phyloP scores from a whole-genome alignment of 2,888 invertebrate species.

The Bruchidius siliquastri region DNA sequence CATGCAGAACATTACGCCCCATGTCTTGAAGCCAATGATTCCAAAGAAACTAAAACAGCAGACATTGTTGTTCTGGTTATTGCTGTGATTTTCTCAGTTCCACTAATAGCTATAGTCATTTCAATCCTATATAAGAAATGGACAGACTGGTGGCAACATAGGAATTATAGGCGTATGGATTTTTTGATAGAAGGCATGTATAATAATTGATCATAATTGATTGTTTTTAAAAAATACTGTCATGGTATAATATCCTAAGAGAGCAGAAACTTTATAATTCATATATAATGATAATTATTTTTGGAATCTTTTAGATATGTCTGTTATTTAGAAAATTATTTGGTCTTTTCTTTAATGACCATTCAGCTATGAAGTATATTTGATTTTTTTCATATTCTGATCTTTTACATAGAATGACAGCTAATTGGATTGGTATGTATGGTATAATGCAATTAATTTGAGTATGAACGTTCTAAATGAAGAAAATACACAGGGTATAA shows the following conservation, averaged over 20 bases:
- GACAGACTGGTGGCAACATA: slow-evolving; percentile 79
- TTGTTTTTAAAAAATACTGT: slow-evolving; percentile 2
- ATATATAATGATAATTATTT: background rate
- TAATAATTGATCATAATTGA: slow-evolving; percentile 56
- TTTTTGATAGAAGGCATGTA: slow-evolving; percentile 87
- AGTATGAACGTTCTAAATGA: too few species aligned
- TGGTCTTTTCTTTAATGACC: too few species aligned
- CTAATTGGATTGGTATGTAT: too few species aligned
- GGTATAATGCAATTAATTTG: too few species aligned
- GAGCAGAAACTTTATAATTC: background rate
- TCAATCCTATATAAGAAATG: slow-evolving; percentile 65
- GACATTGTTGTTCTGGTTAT: slow-evolving; percentile 73
- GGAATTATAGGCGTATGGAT: slow-evolving; percentile 84
- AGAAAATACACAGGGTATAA: too few species aligned
- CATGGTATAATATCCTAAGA: background rate
- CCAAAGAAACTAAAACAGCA: slow-evolving; percentile 39
- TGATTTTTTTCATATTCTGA: too few species aligned
- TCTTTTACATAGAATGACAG: too few species aligned
- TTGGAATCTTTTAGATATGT: too few species aligned
- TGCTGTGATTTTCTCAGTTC: slow-evolving; percentile 68
- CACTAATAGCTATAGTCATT: slow-evolving; percentile 65
- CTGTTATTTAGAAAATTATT: too few species aligned
- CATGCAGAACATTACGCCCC: background rate
- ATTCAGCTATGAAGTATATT: too few species aligned
- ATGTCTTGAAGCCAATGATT: background rate